Conservation (phyloP, 2,797 vertebrate species). For the Ibycter americanus region DNA sequence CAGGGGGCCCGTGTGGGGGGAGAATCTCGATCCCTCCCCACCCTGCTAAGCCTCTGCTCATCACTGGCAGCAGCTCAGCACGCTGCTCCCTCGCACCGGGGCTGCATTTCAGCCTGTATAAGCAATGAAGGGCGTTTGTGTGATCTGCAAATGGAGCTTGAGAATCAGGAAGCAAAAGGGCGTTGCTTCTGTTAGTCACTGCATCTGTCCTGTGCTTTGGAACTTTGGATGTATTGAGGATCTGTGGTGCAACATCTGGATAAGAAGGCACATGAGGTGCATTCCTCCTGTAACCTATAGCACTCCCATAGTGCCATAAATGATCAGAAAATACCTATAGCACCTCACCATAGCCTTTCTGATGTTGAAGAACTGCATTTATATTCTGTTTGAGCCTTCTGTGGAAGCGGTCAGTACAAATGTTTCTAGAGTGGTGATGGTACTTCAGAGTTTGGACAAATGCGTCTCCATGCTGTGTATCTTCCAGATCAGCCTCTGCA, state of each 20-base stretch:
- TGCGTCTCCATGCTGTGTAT: not conserved
- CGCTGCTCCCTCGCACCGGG: not conserved
- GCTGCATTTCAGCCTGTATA: not conserved
- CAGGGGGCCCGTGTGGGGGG: not conserved
- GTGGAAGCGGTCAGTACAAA: not conserved
- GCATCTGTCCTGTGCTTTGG: not conserved
- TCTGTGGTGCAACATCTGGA: not conserved
- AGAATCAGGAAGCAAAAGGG: not conserved
- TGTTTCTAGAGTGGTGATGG: not conserved
- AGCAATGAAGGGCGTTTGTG: not conserved
- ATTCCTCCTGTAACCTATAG: not conserved
- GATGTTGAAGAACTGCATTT: not conserved
- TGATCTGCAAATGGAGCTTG: not conserved
- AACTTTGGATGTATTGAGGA: not conserved
- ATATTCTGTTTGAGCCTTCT: accelerated
- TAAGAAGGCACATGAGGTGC: not conserved
- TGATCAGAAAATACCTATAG: not conserved
- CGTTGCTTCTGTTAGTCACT: not conserved
- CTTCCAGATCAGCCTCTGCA: not conserved
- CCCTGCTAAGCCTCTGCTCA: not conserved
- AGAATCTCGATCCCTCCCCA: not conserved
- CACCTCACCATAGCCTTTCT: not conserved
- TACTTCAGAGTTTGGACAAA: not conserved
- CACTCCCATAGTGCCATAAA: not conserved
- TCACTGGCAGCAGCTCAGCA: not conserved